phyloP scores from a whole-genome alignment of 2,797 vertebrate species.

The Pangasius larnaudii region DNA sequence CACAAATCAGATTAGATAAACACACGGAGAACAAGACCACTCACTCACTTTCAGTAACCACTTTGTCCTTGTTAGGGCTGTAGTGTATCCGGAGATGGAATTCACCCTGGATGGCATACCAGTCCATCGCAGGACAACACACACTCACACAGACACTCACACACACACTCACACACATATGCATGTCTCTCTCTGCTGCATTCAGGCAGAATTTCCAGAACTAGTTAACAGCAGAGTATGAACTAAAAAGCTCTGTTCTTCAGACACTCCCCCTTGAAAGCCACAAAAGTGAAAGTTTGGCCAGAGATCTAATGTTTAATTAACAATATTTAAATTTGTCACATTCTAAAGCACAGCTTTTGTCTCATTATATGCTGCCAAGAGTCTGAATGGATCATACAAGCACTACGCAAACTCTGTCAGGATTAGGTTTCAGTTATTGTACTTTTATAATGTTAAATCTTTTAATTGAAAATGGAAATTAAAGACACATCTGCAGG shows the following conservation, averaged over 20 bases:
- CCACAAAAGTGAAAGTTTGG: not conserved
- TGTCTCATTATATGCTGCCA: conserved; percentile 2
- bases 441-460: not conserved
- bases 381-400: not conserved
- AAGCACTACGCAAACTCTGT: not conserved
- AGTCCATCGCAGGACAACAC: not conserved
- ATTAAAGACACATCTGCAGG: not conserved
- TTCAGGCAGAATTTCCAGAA: not conserved
- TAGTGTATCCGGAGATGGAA: not conserved
- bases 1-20: conserved; percentile 8
- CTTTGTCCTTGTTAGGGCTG: not conserved
- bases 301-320: not conserved
- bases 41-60: not conserved
- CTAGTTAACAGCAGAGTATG: not conserved
- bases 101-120: not conserved
- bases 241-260: not conserved
- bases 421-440: not conserved
- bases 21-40: not conserved
- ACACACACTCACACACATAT: not conserved
- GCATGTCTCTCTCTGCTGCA: not conserved
- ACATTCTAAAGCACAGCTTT: not conserved
- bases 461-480: not conserved
- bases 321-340: not conserved
- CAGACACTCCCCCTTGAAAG: not conserved
- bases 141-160: not conserved